These are phyloP conservation scores for Leptocoma aspasia DNA, from an alignment of 2,113 vertebrate species.

Conservation along the genomic window DNA sequence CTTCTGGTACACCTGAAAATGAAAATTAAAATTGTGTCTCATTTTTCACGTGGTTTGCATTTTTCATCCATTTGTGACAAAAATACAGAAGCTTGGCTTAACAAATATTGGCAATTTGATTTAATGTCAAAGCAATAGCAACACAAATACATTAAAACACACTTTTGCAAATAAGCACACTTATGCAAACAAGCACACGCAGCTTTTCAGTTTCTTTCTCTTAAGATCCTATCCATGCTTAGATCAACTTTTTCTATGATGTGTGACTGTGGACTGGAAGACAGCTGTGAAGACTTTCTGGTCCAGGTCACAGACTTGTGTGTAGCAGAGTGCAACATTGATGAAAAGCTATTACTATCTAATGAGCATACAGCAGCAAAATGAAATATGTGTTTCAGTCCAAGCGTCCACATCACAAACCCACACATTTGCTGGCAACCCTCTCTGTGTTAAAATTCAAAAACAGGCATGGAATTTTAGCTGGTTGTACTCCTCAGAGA, in stretches of 20 bases:
- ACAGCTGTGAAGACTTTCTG: not conserved
- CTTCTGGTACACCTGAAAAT: not conserved
- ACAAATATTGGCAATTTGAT: not conserved
- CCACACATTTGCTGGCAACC: not conserved
- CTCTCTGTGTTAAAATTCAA: not conserved
- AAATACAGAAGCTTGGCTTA: not conserved
- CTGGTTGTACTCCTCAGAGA: not conserved
- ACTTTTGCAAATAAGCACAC: not conserved
- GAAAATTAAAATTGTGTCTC: not conserved
- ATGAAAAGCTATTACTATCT: not conserved
- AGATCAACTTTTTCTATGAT: not conserved
- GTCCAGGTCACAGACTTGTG: not conserved
- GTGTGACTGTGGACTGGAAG: not conserved
- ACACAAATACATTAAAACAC: not conserved
- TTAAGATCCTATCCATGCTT: not conserved
- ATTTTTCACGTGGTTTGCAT: not conserved
- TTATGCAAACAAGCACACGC: not conserved
- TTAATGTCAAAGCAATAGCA: not conserved
- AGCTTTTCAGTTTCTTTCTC: not conserved
- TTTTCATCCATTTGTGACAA: conserved; percentile 17
- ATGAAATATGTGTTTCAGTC: not conserved
- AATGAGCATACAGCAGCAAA: not conserved
- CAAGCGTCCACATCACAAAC: not conserved
- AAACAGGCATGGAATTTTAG: not conserved
- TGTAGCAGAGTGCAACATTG: rapidly evolving